phyloP scores from a whole-genome alignment of 2,888 invertebrate species.

The Diaprepes abbreviatus region DNA sequence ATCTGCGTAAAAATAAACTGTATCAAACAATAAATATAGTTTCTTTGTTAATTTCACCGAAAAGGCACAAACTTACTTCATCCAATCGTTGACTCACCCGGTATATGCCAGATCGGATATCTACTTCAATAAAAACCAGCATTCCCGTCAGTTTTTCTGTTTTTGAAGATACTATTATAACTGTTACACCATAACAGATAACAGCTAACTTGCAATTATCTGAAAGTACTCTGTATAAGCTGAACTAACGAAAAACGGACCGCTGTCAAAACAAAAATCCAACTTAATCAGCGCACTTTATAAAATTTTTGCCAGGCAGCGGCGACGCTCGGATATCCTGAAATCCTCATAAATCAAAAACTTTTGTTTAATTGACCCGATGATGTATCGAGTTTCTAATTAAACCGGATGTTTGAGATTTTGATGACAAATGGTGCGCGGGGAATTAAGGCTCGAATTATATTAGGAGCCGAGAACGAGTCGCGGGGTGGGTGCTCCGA shows the following conservation, averaged over 20 bases:
- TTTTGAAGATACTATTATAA: too few species aligned
- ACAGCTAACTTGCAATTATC: too few species aligned
- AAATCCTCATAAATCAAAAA: constrained; percentile 47
- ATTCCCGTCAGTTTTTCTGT: too few species aligned
- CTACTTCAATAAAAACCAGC: too few species aligned
- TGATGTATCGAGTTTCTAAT: constrained; percentile 50
- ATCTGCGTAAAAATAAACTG: too few species aligned
- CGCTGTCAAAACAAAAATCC: background rate
- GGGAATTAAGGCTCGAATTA: constrained; percentile 43
- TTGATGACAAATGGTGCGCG: constrained; percentile 49
- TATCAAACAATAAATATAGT: too few species aligned
- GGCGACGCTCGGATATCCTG: constrained; percentile 26
- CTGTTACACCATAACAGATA: too few species aligned
- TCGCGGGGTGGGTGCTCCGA: background rate
- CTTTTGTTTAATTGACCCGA: constrained; percentile 49
- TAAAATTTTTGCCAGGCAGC: constrained; percentile 1
- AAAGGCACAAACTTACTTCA: too few species aligned
- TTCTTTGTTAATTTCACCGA: too few species aligned
- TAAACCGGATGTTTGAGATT: constrained; percentile 50
- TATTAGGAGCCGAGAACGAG: constrained; percentile 33
- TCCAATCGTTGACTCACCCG: too few species aligned
- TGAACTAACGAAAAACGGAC: background rate
- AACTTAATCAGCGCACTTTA: constrained; percentile 3
- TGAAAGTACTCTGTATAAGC: too few species aligned
- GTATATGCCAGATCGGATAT: too few species aligned